These are phyloP conservation scores for Caprella mutica DNA, from an alignment of 2,888 invertebrate genomes.

Conservation along the genomic window DNA sequence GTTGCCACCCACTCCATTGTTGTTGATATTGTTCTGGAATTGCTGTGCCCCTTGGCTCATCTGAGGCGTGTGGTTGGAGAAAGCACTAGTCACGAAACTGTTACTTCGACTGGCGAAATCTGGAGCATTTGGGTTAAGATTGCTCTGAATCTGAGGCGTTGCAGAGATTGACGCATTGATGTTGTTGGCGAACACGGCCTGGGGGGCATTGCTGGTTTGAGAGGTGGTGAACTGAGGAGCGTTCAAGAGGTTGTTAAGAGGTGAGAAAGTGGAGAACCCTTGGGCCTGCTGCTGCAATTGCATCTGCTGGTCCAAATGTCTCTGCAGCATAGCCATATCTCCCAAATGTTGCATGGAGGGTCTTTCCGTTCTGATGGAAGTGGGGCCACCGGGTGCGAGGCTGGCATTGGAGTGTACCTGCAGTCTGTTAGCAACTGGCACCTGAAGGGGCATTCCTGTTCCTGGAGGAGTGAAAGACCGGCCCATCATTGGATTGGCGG, in stretches of 20 bases:
- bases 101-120: conserved; percentile 55
- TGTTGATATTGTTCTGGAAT: conserved; percentile 10
- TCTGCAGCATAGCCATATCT: conserved; percentile 15
- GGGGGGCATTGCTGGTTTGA: conserved; percentile 30
- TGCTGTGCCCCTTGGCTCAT: conserved; percentile 20
- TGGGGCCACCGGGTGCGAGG: conserved; percentile 33
- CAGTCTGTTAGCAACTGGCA: background rate
- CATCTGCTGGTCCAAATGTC: conserved; percentile 22
- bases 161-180: conserved; percentile 31
- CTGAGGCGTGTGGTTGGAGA: conserved; percentile 23
- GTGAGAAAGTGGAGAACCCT: conserved; percentile 10
- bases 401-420: background rate
- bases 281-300: conserved; percentile 27
- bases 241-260: conserved; percentile 26
- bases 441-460: background rate
- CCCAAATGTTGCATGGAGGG: background rate
- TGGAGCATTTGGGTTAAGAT: conserved; percentile 68
- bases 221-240: conserved; percentile 32
- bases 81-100: conserved; percentile 32
- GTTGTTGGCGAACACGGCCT: conserved; percentile 29
- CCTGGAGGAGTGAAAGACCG: conserved; percentile 24
- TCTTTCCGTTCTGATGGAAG: conserved; percentile 19
- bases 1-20: conserved; percentile 1
- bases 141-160: conserved; percentile 37
- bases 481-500: conserved; percentile 17